These are phyloP conservation scores for Oryzias javanicus DNA, from an alignment of 2,113 vertebrate species.

Conservation along the genomic window DNA sequence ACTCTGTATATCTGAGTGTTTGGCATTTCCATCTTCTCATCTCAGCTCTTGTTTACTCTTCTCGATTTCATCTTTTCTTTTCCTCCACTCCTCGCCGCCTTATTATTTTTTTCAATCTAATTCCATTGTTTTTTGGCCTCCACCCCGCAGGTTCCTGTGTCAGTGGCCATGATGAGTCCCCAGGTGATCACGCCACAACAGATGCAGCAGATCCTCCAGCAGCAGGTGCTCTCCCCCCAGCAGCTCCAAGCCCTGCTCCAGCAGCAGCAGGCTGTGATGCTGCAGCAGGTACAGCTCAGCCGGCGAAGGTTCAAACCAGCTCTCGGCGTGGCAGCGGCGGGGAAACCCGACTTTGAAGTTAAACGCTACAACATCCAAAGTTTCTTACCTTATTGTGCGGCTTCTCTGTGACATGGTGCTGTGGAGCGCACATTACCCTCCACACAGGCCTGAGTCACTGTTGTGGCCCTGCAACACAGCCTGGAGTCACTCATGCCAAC, in stretches of 20 bases:
- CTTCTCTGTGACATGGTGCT: not conserved
- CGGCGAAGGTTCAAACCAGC: not conserved
- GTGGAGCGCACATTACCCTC: not conserved
- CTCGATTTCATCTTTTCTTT: slow-evolving; percentile 20
- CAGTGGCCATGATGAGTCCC: slow-evolving; percentile 99
- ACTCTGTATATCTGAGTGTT: slow-evolving; percentile 48
- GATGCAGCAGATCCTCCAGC: slow-evolving; percentile 99
- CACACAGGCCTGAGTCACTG: slow-evolving; percentile 29
- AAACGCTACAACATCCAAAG: not conserved
- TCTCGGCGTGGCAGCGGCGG: not conserved
- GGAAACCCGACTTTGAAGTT: not conserved
- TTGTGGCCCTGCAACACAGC: not conserved
- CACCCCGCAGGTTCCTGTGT: slow-evolving; percentile 89
- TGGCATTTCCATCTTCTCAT: slow-evolving; percentile 10
- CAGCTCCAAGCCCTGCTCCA: slow-evolving; percentile 98
- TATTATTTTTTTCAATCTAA: not conserved
- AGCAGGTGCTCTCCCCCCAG: slow-evolving; percentile 97
- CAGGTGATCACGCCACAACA: slow-evolving; percentile 99
- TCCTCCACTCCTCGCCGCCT: not conserved
- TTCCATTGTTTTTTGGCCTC: not conserved
- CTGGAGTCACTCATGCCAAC: slow-evolving; percentile 33
- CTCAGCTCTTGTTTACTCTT: not conserved
- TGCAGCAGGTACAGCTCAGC: slow-evolving; percentile 88
- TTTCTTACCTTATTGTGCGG: not conserved
- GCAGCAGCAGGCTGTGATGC: slow-evolving; percentile 98